Conservation (phyloP, 2,113 vertebrate species). For the Myotis brandtii region DNA sequence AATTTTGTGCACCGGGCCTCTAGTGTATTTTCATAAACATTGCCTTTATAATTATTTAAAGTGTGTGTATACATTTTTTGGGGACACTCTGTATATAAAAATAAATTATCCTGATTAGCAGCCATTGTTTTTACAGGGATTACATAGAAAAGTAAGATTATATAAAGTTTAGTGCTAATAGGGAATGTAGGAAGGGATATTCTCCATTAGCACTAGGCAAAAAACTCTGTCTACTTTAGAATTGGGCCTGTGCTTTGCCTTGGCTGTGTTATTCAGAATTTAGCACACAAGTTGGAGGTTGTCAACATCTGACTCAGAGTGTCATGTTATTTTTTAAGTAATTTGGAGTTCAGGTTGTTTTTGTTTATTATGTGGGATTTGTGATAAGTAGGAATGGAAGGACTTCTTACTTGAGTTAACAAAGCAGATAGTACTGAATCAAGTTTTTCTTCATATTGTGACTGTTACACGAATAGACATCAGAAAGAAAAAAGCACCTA, state of each 20-base stretch:
- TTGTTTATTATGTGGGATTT: conserved; percentile 35
- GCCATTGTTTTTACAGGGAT: not conserved
- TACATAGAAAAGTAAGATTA: conserved; percentile 24
- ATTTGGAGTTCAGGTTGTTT: conserved; percentile 4
- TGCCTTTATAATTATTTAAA: too few relatives aligned
- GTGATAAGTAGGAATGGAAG: conserved; percentile 22
- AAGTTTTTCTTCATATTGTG: not conserved
- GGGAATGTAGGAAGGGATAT: not conserved
- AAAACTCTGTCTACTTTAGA: not conserved
- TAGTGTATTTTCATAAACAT: too few relatives aligned
- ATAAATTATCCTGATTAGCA: not conserved
- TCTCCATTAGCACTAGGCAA: not conserved
- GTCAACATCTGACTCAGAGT: not conserved
- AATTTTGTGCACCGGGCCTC: too few relatives aligned
- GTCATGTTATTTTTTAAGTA: conserved; percentile 3
- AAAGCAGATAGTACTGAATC: conserved; percentile 5
- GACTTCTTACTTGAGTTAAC: conserved; percentile 33
- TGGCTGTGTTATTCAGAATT: not conserved
- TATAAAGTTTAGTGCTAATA: not conserved
- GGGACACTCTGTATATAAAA: too few relatives aligned
- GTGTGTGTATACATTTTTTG: too few relatives aligned
- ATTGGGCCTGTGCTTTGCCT: not conserved
- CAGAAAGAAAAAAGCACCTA: not conserved
- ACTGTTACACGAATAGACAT: not conserved
- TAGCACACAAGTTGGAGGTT: not conserved